A percentile compares a stretch with the other conserved stretches of the same genome.
Evolutionary conservation across 2,113 vertebrate genomes (phyloP).

Genomic region (Dasyurus viverrinus): DNA sequence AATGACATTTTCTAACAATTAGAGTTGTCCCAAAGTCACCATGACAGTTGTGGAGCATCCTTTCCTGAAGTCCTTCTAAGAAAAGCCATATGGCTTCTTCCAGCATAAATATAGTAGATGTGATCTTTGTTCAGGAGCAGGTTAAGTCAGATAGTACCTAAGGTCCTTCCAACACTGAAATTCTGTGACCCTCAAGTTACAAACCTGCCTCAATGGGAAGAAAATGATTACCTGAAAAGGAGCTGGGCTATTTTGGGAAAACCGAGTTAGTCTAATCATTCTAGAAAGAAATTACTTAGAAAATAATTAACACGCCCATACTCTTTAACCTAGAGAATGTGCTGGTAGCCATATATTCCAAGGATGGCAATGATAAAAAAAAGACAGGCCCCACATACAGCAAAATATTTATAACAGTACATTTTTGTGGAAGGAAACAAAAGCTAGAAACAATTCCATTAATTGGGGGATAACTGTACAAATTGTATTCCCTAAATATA

Average conservation of each 20-base stretch:
- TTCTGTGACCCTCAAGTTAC: not conserved
- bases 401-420: not conserved
- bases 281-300: not conserved
- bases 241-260: not conserved
- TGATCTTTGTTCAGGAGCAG: not conserved
- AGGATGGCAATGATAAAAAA: not conserved
- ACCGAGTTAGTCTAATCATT: not conserved
- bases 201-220: not conserved
- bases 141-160: not conserved
- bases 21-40: not conserved
- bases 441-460: not conserved
- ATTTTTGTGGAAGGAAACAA: not conserved
- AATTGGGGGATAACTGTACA: not conserved
- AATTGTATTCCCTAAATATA: not conserved
- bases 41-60: not conserved
- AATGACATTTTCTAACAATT: not conserved
- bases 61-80: not conserved
- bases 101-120: not conserved
- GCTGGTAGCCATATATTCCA: not conserved
- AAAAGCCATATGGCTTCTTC: not conserved
- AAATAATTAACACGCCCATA: not conserved
- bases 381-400: not conserved
- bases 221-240: not conserved
- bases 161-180: not conserved
- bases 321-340: not conserved